phyloP scores from a whole-genome alignment of 2,113 vertebrate genomes.

The Halichoerus grypus region DNA sequence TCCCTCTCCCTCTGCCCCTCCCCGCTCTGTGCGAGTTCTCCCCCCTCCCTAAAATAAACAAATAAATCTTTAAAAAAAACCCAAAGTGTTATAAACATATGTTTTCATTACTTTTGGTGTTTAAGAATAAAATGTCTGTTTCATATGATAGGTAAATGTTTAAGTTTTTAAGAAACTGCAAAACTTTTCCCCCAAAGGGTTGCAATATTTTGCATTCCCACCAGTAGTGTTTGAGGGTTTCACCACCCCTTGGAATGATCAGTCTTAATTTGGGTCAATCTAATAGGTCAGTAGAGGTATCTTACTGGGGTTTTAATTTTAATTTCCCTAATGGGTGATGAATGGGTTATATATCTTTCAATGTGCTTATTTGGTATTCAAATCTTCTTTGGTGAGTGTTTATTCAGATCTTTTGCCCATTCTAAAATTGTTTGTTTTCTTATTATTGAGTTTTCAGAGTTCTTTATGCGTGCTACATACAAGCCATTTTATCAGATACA shows the following conservation, averaged over 20 bases:
- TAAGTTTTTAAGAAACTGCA: neutral
- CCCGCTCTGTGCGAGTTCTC: no score
- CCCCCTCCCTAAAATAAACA: neutral
- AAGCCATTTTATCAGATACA: neutral
- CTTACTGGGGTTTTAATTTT: neutral
- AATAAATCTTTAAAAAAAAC: neutral
- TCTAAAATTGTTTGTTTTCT: neutral
- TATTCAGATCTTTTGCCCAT: neutral
- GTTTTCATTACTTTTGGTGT: neutral
- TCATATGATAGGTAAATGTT: neutral
- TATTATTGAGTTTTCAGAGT: neutral
- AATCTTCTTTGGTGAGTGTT: neutral
- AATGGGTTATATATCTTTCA: neutral
- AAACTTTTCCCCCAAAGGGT: neutral
- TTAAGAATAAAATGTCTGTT: neutral
- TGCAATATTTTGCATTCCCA: neutral
- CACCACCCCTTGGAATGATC: neutral
- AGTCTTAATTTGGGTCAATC: neutral
- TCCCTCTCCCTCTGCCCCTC: neutral
- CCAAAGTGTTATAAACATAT: neutral
- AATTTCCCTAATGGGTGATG: neutral
- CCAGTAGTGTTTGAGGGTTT: neutral
- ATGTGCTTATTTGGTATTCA: neutral
- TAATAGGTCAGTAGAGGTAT: neutral
- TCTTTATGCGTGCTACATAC: neutral